These are phyloP conservation scores for Notarius lentiginosus DNA, from an alignment of 2,113 vertebrate genomes.

Conservation along the genomic window DNA sequence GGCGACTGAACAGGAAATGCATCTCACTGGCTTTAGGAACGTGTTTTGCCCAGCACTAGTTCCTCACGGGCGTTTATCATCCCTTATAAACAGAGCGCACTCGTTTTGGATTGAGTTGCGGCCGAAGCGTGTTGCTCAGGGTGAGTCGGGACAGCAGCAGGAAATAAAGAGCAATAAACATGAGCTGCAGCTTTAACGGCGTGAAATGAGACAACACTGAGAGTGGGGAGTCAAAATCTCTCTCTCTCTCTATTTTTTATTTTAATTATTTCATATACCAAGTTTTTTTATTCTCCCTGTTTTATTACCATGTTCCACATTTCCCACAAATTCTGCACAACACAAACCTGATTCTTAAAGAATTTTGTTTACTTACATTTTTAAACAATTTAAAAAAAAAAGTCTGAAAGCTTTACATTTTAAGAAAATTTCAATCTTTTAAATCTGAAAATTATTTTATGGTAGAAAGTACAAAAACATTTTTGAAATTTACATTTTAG, in stretches of 20 bases:
- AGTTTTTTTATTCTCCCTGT: background rate
- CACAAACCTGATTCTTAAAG: background rate
- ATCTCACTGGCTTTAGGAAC: background rate
- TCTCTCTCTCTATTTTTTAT: background rate
- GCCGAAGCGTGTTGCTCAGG: background rate
- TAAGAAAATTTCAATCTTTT: background rate
- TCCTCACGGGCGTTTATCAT: slow-evolving; percentile 58
- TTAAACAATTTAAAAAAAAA: too few species aligned
- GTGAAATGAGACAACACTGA: slow-evolving; percentile 73
- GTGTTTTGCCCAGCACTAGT: slow-evolving; percentile 58
- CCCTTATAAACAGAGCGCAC: slow-evolving; percentile 74
- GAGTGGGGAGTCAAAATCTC: background rate
- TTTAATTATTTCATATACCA: background rate
- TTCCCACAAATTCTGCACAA: background rate
- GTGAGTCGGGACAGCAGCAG: slow-evolving; percentile 58
- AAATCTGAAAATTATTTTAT: background rate
- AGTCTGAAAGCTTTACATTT: background rate
- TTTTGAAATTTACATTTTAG: background rate
- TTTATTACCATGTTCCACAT: background rate
- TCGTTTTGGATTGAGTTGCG: slow-evolving; percentile 24
- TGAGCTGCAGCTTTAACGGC: slow-evolving; percentile 71
- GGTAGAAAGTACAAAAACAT: background rate
- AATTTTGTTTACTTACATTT: background rate
- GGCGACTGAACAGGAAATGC: background rate
- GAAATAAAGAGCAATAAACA: slow-evolving; percentile 64